Evolutionary conservation across 2,888 invertebrate genomes (phyloP).

Genomic region (Ophraella communa): DNA sequence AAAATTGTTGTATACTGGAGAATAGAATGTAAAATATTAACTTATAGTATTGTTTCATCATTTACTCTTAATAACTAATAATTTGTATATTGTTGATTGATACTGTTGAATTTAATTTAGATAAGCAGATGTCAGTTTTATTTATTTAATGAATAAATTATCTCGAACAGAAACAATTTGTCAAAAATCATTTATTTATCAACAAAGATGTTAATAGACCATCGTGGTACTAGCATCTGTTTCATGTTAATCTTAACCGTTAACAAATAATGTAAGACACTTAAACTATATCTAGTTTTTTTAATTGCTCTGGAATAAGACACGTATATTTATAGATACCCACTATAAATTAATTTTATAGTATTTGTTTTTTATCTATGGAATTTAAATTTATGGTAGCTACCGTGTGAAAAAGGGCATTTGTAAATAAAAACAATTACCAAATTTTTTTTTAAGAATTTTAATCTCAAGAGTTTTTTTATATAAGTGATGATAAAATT

Average conservation of each 20-base stretch:
- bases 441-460: too few relatives aligned
- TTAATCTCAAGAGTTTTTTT: too few relatives aligned
- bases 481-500: too few relatives aligned
- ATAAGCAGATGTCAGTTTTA: neutral
- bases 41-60: too few relatives aligned
- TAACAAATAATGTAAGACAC: neutral
- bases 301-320: neutral
- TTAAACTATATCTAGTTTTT: conserved; percentile 2
- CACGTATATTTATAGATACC: conserved; percentile 1
- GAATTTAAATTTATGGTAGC: neutral
- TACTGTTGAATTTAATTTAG: neutral
- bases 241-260: neutral
- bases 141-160: neutral
- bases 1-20: too few relatives aligned
- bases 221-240: neutral
- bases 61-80: too few relatives aligned
- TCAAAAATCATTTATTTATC: neutral
- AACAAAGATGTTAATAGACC: neutral
- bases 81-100: too few relatives aligned
- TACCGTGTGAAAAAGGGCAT: neutral
- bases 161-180: neutral
- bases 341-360: conserved; percentile 3
- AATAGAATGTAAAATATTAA: too few relatives aligned
- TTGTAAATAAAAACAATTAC: neutral
- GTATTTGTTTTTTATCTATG: conserved; percentile 2